Evolutionary conservation across 2,888 invertebrate species (phyloP), one percentile per base, ranked within the genome.

Genomic region (Drosophila histrio): DNA sequence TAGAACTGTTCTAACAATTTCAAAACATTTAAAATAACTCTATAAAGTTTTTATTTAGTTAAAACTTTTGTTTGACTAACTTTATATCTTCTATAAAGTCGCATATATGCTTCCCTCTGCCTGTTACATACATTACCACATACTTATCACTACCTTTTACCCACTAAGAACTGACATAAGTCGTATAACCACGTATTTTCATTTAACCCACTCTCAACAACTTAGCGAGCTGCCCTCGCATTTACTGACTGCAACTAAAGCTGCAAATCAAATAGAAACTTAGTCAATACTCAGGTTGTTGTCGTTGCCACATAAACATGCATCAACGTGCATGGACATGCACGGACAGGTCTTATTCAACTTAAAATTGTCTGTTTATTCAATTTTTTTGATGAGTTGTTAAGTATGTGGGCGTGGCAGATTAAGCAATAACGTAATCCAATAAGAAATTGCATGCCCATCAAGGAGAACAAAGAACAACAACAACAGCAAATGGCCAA

Each of bases 371-470:
- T 2, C 30, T 46, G 19, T 13, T 46, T 19, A 3, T 43, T 28
- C 19, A 7, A n/a, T 22, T 21, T 4, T 44, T 34, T 49, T 8
- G 21, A 11, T 26, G 28, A 1, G 15, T 26, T 26, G 50, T 19
- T 50, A 22, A 50, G 36, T 26, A 19, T 19, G 50, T 52, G 50
- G 38, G 50, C 38, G 50, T 52, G 50, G 50, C 38, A 17, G 38
- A 19, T 38, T 38, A 52, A 52, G 26, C 38, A 38, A 38, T 28
- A 52, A 38, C 13, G 38, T 39, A 52, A 52, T 52, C 50, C 50
- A 6, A 24, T 17, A 41, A 17, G 5, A 50, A 63, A 70, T 63
- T 59, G 30, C 36, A 58, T 59, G 30, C 36, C 13, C 44, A 59
- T 47, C 36, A 61, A 30, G 7, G 15, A 21, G 13, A 38, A 38